phyloP scores from a whole-genome alignment of 2,888 invertebrate genomes.

The Clepsis dumicolana region DNA sequence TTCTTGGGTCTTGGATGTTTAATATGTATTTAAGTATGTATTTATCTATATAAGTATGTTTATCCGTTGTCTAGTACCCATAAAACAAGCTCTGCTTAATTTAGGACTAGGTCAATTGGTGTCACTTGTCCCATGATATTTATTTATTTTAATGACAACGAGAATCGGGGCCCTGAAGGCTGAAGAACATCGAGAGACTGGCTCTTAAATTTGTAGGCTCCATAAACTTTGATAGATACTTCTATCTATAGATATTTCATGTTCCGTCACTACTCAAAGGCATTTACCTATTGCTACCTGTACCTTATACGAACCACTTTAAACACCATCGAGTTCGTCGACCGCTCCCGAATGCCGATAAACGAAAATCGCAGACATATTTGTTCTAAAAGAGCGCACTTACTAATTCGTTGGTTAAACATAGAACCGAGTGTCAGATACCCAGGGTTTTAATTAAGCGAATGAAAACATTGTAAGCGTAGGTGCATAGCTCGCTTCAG shows the following conservation, averaged over 20 bases:
- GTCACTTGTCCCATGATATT: too few relatives aligned
- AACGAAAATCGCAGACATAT: constrained; percentile 42
- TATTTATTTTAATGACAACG: too few relatives aligned
- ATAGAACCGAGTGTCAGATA: constrained; percentile 74
- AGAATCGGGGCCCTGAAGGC: too few relatives aligned
- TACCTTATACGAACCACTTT: background rate
- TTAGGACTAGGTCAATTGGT: too few relatives aligned
- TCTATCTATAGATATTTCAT: background rate
- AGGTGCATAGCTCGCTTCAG: constrained; percentile 53
- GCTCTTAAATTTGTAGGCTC: too few relatives aligned
- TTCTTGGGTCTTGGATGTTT: too few relatives aligned
- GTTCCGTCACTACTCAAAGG: background rate
- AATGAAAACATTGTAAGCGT: constrained; percentile 64
- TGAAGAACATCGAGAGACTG: too few relatives aligned
- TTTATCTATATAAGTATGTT: too few relatives aligned
- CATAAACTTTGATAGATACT: too few relatives aligned
- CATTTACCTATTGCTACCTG: background rate
- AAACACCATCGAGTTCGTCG: constrained; percentile 29
- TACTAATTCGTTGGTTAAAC: constrained; percentile 68
- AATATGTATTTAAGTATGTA: too few relatives aligned
- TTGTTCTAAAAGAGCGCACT: constrained; percentile 44
- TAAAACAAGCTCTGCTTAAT: too few relatives aligned
- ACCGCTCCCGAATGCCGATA: constrained; percentile 37
- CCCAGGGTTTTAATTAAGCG: constrained; percentile 79
- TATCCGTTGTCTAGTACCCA: too few relatives aligned